A percentile compares a stretch with the other conserved stretches of the same genome.
These are phyloP conservation scores for Entomyzon cyanotis DNA, from an alignment of 2,113 vertebrate genomes.

Conservation along the genomic window DNA sequence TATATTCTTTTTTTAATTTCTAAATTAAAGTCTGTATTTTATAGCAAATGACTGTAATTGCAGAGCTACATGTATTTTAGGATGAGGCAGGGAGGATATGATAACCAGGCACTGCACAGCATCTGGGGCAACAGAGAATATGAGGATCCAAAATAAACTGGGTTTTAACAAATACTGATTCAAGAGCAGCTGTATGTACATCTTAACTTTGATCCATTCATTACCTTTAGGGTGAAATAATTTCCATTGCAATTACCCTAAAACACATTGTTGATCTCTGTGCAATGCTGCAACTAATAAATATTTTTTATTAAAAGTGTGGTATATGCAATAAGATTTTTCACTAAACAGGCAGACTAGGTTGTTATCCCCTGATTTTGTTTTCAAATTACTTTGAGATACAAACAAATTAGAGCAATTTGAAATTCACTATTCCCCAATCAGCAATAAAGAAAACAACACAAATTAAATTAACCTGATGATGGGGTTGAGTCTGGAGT, in stretches of 20 bases:
- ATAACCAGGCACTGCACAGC: background rate
- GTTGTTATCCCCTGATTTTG: background rate
- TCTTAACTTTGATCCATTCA: background rate
- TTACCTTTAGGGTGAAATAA: background rate
- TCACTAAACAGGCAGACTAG: background rate
- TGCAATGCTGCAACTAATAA: background rate
- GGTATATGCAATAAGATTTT: background rate
- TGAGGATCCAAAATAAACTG: background rate
- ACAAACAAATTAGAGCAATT: background rate
- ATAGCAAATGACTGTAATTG: background rate
- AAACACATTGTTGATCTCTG: background rate
- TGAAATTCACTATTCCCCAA: background rate
- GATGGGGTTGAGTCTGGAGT: background rate
- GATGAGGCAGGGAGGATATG: background rate
- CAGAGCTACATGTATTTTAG: background rate
- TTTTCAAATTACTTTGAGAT: background rate
- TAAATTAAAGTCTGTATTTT: background rate
- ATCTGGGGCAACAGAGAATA: background rate
- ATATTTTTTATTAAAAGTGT: background rate
- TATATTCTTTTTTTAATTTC: background rate
- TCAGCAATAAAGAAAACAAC: background rate
- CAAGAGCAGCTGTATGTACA: background rate
- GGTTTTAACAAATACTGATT: background rate
- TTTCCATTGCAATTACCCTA: background rate
- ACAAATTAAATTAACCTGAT: background rate